Evolutionary conservation across 1,140 invertebrate species (phyloP).

Genomic region (Lerema accius): DNA sequence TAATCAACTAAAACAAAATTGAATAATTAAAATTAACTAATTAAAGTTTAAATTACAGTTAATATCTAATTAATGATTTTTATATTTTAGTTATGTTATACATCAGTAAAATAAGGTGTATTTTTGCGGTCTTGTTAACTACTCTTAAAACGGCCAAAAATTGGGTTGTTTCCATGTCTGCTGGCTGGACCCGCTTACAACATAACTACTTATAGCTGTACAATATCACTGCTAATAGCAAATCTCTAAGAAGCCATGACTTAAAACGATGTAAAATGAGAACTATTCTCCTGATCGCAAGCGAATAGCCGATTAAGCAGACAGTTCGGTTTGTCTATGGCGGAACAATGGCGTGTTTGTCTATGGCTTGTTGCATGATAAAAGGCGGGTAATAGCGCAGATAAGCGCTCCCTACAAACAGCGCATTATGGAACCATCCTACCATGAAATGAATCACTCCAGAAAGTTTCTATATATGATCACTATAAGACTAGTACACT

Average conservation of each 20-base stretch:
- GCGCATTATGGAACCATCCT: constrained; percentile 32
- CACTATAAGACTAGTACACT: constrained; percentile 7
- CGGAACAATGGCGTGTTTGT: constrained; percentile 35
- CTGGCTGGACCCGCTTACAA: too few species aligned
- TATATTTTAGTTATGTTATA: too few species aligned
- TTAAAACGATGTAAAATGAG: constrained; percentile 22
- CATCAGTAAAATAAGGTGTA: too few species aligned
- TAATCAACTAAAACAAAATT: too few species aligned
- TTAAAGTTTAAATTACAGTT: too few species aligned
- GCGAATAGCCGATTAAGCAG: constrained; percentile 29
- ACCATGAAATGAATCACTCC: constrained; percentile 2
- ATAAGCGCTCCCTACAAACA: constrained; percentile 34
- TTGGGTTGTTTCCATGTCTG: too few species aligned
- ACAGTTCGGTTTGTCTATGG: constrained; percentile 34
- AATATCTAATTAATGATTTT: too few species aligned
- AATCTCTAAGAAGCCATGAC: constrained; percentile 22
- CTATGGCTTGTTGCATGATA: constrained; percentile 35
- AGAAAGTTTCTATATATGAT: neutral
- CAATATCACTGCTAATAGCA: neutral
- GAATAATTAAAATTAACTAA: too few species aligned
- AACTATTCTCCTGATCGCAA: constrained; percentile 29
- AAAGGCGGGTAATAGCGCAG: constrained; percentile 33
- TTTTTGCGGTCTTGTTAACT: too few species aligned
- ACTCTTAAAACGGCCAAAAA: too few species aligned
- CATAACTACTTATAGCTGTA: constrained; percentile 6